These are phyloP conservation scores for Lithophane ornitopus DNA, from an alignment of 2,888 invertebrate species.

Conservation along the genomic window DNA sequence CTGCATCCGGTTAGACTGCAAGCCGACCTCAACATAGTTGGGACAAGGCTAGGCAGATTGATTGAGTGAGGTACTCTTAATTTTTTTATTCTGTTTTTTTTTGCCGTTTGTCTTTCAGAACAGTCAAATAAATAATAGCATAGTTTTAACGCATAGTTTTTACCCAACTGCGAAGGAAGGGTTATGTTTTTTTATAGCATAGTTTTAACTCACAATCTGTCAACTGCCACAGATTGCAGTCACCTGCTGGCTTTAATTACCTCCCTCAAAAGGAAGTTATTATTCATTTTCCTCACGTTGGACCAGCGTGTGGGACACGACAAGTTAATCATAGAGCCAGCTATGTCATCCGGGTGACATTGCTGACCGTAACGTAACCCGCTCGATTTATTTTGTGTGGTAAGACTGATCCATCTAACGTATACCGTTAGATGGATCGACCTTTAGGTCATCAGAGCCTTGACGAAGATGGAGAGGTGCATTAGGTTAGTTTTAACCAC, in stretches of 20 bases:
- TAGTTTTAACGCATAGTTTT: no score
- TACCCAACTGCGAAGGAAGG: no score
- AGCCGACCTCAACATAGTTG: no score
- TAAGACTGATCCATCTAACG: not conserved
- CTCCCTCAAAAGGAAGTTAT: not conserved
- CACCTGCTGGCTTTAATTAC: not conserved
- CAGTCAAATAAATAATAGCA: no score
- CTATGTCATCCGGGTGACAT: not conserved
- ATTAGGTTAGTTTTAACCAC: not conserved
- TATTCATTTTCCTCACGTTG: slow-evolving; percentile 3
- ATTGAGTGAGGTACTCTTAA: no score
- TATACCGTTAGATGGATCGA: no score
- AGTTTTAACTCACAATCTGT: not conserved
- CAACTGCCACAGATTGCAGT: slow-evolving; percentile 1
- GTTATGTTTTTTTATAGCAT: no score
- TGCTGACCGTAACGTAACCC: not conserved
- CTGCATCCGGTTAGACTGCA: no score
- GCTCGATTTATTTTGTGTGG: not conserved
- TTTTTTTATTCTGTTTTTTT: no score
- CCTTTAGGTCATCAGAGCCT: not conserved
- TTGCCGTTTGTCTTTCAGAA: no score
- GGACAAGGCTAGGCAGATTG: no score
- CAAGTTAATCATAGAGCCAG: not conserved
- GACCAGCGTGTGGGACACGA: not conserved
- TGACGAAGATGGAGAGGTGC: not conserved